Conservation (phyloP, 2,113 vertebrate species). For the Hyla sarda region DNA sequence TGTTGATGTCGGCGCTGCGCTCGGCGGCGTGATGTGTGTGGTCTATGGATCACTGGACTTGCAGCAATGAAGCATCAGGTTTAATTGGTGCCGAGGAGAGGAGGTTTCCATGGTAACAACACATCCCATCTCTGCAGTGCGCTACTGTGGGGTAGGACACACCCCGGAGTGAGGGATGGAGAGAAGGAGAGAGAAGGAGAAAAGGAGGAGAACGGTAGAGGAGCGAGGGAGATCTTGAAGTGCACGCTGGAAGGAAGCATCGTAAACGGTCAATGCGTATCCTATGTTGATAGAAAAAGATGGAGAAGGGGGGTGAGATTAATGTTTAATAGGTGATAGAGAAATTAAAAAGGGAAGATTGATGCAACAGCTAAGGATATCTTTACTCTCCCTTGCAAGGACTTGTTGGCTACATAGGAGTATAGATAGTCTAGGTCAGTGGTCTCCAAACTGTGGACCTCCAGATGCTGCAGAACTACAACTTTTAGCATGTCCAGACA, state of each 20-base stretch:
- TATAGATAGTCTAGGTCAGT: background rate
- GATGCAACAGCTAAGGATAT: background rate
- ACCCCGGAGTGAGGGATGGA: slow-evolving; percentile 48
- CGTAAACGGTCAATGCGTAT: background rate
- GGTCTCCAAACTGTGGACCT: too few relatives aligned
- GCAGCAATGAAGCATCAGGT: slow-evolving; percentile 58
- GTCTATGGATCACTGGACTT: slow-evolving; percentile 58
- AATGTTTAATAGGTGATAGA: slow-evolving; percentile 9
- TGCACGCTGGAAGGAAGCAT: background rate
- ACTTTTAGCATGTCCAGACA: too few relatives aligned
- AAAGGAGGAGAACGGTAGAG: slow-evolving; percentile 10
- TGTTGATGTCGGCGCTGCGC: background rate
- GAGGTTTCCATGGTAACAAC: slow-evolving; percentile 58
- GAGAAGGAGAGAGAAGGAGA: slow-evolving; percentile 31
- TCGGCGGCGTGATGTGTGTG: slow-evolving; percentile 41
- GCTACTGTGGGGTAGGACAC: slow-evolving; percentile 56
- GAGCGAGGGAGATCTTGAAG: background rate
- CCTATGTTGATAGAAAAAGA: background rate
- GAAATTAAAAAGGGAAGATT: background rate
- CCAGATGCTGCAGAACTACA: too few relatives aligned
- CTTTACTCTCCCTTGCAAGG: background rate
- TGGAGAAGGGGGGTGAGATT: background rate
- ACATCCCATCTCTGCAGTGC: slow-evolving; percentile 60
- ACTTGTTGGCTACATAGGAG: background rate
- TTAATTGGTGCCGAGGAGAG: slow-evolving; percentile 57